Evolutionary conservation across 2,888 invertebrate species (phyloP), one percentile per base, ranked within the genome.

Genomic region (Clunio marinus): DNA sequence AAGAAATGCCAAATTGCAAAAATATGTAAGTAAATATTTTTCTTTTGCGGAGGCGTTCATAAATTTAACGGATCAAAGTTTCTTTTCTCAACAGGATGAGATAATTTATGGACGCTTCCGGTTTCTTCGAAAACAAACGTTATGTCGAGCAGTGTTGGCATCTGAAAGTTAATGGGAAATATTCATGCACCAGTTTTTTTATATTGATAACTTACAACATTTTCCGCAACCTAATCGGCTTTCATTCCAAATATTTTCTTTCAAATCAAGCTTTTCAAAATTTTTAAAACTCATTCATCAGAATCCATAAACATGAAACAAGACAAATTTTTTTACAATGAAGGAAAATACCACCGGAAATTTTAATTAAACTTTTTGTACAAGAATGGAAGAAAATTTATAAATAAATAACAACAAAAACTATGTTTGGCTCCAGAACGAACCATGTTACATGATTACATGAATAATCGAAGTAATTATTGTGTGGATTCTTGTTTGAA

Each of bases 351-450:
- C 51, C 51, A 51, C 51, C 51, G 51, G 51, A 51, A 51, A 51
- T 51, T 51, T 51, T 51, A 51, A 51, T 51, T 22, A 51, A 51
- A 41, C 7, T 51, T 51, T n/a, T 51, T 51, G 51, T 51, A 51
- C 51, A 17, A 41, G 7, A 41, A 51, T 20, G 35, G 13, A 13
- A 51, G 22, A 51, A 32, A 32, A 32, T 32, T 8, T 32, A 13
- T 32, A 51, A 20, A 17, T 17, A 51, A 41, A n/a, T n/a, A 51
- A 20, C 51, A 51, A n/a, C n/a, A n/a, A n/a, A n/a, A n/a, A n/a
- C n/a, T n/a, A n/a, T n/a, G n/a, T n/a, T n/a, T n/a, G n/a, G n/a
- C n/a, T n/a, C n/a, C n/a, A n/a, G n/a, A n/a, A n/a, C n/a, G n/a
- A n/a, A n/a, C n/a, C n/a, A n/a, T n/a, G n/a, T n/a, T n/a, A n/a